A percentile compares a stretch with the other conserved stretches of the same genome.
Evolutionary conservation across 2,113 vertebrate species (phyloP).

Genomic region (Apteryx mantelli): DNA sequence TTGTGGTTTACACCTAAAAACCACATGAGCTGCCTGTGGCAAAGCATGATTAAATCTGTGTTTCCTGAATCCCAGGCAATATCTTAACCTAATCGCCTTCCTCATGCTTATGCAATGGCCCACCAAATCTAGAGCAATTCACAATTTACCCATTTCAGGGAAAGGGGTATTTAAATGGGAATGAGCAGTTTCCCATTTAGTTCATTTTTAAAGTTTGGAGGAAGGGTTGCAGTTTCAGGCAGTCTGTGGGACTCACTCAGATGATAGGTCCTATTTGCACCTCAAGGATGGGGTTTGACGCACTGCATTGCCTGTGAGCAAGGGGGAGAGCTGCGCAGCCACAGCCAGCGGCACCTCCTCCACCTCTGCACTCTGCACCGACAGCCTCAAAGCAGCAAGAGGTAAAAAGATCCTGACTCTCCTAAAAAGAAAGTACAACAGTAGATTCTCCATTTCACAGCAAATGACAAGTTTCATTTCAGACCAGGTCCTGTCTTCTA

Average conservation of each 20-base stretch:
- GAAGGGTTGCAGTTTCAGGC: neutral
- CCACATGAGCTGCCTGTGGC: neutral
- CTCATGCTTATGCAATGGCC: neutral
- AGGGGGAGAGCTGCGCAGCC: neutral
- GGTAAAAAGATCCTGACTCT: neutral
- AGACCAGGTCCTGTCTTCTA: neutral
- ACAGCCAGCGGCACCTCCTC: neutral
- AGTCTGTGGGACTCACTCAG: neutral
- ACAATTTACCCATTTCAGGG: neutral
- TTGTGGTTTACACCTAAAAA: neutral
- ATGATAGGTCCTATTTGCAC: neutral
- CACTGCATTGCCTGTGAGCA: rapidly evolving
- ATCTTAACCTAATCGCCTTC: neutral
- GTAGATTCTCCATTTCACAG: neutral
- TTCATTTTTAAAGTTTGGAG: neutral
- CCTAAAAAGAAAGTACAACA: neutral
- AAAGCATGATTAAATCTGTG: neutral
- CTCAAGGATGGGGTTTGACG: neutral
- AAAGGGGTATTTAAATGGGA: neutral
- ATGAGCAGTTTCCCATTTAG: neutral
- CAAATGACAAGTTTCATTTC: neutral
- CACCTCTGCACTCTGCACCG: neutral
- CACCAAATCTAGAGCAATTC: neutral
- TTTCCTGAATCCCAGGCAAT: neutral
- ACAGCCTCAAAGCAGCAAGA: rapidly evolving